Percentiles rank a stretch among this genome's conserved stretches.
Conservation (phyloP, 2,797 vertebrate species). For the Naso thynnoides region DNA sequence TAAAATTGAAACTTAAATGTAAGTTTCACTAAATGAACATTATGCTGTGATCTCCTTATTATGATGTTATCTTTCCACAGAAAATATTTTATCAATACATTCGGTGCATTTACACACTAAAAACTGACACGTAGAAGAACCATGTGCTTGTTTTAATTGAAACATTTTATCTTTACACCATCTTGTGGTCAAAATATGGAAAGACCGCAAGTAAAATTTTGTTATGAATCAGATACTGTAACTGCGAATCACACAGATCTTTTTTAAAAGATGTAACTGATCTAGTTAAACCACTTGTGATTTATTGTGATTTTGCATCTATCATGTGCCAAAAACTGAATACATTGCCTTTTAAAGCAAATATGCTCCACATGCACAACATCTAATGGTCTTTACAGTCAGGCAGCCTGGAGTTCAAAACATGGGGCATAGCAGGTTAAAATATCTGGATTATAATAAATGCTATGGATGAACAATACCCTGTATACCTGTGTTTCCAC, state of each 20-base stretch:
- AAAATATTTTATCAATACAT: not conserved
- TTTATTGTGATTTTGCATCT: not conserved
- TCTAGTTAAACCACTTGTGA: not conserved
- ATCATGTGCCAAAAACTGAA: not conserved
- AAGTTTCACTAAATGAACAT: not conserved
- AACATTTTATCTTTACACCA: conserved; percentile 47
- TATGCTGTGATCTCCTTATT: no score
- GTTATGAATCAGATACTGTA: not conserved
- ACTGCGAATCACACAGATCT: not conserved
- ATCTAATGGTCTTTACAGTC: not conserved
- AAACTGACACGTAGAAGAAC: not conserved
- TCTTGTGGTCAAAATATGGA: conserved; percentile 63
- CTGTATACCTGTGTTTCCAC: not conserved
- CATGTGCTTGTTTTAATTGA: not conserved
- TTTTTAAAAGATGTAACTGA: not conserved
- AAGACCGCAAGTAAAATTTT: not conserved
- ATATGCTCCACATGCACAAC: not conserved
- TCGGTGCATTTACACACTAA: not conserved
- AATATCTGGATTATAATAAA: not conserved
- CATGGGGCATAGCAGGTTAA: not conserved
- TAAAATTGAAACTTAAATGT: not conserved
- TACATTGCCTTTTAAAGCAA: not conserved
- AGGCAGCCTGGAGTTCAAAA: not conserved
- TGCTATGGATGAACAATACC: not conserved
- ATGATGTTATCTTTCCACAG: no score